Evolutionary conservation across 2,797 vertebrate genomes (phyloP).

Genomic region (Poecilia picta): DNA sequence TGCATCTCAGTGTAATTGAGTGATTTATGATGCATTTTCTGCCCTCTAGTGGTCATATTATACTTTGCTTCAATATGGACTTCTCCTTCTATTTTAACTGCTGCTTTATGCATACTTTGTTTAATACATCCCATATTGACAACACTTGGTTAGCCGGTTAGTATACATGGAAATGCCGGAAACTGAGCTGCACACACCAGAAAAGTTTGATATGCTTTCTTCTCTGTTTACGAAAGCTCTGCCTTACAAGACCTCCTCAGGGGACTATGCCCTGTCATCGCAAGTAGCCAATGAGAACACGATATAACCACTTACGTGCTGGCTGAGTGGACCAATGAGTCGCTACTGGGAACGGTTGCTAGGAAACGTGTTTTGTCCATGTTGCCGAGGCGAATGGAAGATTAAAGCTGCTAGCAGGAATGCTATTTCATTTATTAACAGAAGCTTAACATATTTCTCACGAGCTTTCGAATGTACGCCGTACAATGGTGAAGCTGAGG

Average conservation of each 20-base stretch:
- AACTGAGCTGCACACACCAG: not conserved
- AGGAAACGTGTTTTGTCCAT: slow-evolving; percentile 62
- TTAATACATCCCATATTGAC: not conserved
- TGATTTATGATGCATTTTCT: not conserved
- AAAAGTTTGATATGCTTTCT: not conserved
- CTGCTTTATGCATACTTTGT: not conserved
- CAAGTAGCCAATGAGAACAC: slow-evolving; percentile 60
- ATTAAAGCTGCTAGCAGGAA: not conserved
- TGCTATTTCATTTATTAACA: not conserved
- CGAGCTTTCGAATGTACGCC: not conserved
- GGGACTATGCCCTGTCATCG: not conserved
- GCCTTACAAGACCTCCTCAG: not conserved
- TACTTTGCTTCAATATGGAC: not conserved
- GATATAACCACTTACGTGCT: not conserved
- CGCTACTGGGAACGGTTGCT: slow-evolving; percentile 59
- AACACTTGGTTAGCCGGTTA: not conserved
- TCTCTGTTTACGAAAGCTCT: not conserved
- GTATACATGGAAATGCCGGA: not conserved
- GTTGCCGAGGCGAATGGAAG: slow-evolving; percentile 41
- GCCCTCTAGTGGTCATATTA: slow-evolving; percentile 51
- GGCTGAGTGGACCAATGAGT: slow-evolving; percentile 52
- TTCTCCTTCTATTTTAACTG: not conserved
- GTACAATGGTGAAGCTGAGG: slow-evolving; percentile 81
- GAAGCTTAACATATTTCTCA: not conserved
- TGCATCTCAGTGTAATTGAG: not conserved